Base-by-base conservation (phyloP, 2,888 invertebrate species). In the Odontomyia ornata region DNA sequence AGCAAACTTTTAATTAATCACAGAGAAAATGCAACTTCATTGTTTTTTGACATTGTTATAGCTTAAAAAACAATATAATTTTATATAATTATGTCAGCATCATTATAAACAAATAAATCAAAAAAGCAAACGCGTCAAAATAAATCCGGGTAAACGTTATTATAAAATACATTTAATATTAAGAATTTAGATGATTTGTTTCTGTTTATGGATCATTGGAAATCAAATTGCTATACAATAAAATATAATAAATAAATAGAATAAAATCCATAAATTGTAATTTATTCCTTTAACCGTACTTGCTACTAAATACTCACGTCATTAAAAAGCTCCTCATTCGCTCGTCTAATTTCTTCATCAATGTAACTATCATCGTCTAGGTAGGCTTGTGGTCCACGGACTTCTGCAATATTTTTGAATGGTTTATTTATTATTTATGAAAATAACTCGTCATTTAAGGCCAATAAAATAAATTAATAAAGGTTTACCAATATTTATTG, bases 241-340 rank as follows among this genome's bases (percentile, higher is more conserved):
- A n/a, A 36, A 36, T 5, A 36, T 36, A 9, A 18, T 52, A 52
- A 52, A 56, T 21, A 46, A 25, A 52, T 25, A 47, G 52, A 47
- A 43, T 46, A 18, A 69, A 25, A 72, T 13, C 52, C 23, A 69
- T 18, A 3, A 36, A n/a, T 52, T 15, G 4, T 15, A 52, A 13
- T 4, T 52, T 4, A 18, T 15, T 4, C 52, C 7, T 52, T 9
- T 18, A n/a, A 18, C 4, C 13, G 15, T 9, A 52, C 4, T n/a
- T 52, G 15, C 15, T 9, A 52, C 15, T n/a, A 52, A n/a, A 52
- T 25, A 81, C 83, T 84, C 80, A 87, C 87, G 83, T 86, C 85
- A 82, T 85, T 82, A 80, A 86, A 82, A 83, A 86, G 83, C 81
- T 86, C 84, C 77, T 85, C 84, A 79, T 86, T 84, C 57, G 87